Conservation (phyloP, 2,113 vertebrate species). For the Catagonus wagneri region DNA sequence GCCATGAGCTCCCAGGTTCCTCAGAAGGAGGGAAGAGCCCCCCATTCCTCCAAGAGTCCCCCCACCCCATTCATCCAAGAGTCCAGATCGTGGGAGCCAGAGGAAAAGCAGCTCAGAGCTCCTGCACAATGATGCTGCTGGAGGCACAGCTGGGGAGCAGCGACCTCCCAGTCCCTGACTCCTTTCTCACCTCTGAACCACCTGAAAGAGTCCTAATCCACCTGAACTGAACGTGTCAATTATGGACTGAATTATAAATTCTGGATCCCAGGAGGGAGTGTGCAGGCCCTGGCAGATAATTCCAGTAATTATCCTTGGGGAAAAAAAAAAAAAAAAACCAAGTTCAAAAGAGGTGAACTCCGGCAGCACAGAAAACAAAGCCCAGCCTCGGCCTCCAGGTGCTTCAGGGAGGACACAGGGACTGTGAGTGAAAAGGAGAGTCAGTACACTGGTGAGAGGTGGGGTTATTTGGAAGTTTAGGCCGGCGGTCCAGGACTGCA, state of each 20-base stretch:
- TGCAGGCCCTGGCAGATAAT: rapidly evolving
- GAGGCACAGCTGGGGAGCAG: slow-evolving; percentile 78
- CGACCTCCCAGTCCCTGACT: not conserved
- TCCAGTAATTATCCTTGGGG: not conserved
- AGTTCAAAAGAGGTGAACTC: not conserved
- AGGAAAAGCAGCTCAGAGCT: rapidly evolving
- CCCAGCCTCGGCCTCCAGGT: not conserved
- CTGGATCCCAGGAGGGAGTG: not conserved
- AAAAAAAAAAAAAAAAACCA: not conserved
- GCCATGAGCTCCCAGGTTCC: not conserved
- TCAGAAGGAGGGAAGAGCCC: not conserved
- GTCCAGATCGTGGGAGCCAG: not conserved
- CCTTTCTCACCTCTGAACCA: not conserved
- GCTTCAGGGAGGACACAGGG: too few species aligned
- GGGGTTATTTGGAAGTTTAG: not conserved
- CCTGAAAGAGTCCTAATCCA: not conserved
- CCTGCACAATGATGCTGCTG: not conserved
- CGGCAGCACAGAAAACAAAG: not conserved
- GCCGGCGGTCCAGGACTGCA: not conserved
- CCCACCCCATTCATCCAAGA: too few species aligned
- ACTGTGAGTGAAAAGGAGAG: not conserved
- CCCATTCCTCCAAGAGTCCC: too few species aligned
- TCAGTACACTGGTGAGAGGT: rapidly evolving
- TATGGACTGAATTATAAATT: not conserved
- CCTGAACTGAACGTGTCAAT: not conserved